Evolutionary conservation across 2,888 invertebrate species (phyloP), one percentile per base, ranked within the genome.

Genomic region (Parnassius apollo): DNA sequence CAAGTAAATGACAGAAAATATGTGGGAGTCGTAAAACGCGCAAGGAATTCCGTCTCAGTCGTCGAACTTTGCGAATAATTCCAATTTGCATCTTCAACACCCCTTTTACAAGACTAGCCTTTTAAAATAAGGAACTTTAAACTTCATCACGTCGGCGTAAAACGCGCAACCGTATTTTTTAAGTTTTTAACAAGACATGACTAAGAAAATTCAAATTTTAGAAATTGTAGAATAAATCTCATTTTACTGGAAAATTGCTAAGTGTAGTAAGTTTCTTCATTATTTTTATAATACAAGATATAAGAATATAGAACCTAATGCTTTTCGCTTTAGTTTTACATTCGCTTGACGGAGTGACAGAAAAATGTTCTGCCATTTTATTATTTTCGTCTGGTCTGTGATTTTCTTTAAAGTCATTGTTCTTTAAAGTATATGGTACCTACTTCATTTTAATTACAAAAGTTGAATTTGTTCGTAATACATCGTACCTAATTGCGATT

Each of bases 81-180:
- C 75, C 80, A 83, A 85, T 85, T 85, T 81, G 74, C 75, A 74
- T 71, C 75, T 74, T 71, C 68, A 69, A 61, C 64, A 53, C 60
- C 63, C 57, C 66, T 68, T 68, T 65, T 66, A 13, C 67, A 68
- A 56, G 57, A 51, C 58, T 52, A 57, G 12, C 60, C 50, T 54
- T 44, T 50, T 22, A 42, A 10, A 46, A 45, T n/a, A 42, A 50
- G 10, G 44, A 51, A 56, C 50, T 56, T 51, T 51, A 45, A 18
- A 50, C 51, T 56, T 57, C 52, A 61, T 44, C 61, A 4, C 50
- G 51, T 42, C 50, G 10, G 13, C 51, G 52, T 57, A 61, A 45
- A 57, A 61, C 49, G 61, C 22, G 42, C 57, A 57, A 54, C 51
- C 45, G 46, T 55, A 58, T 60, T 61, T 22, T 22, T 22, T 9